phyloP scores from a whole-genome alignment of 2,888 invertebrate genomes.

The Diplazon laetatorius region DNA sequence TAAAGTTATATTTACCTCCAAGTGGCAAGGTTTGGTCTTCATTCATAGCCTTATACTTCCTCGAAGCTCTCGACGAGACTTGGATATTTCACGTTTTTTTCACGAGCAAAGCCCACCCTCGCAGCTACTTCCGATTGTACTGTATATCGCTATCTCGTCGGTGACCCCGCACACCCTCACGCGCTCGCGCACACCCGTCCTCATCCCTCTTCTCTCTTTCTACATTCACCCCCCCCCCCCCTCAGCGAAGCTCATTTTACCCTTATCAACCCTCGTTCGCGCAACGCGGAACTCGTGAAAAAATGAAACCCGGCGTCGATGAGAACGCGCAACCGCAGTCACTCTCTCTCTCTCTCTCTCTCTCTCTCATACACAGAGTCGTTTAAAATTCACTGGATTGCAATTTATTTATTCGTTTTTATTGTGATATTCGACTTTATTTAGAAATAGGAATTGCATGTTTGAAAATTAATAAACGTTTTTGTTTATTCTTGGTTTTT shows the following conservation, averaged over 20 bases:
- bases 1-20: constrained; percentile 88
- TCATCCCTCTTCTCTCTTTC: constrained; percentile 5
- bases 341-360: too few relatives aligned
- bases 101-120: constrained; percentile 41
- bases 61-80: constrained; percentile 67
- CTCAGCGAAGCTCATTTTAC: background rate
- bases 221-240: background rate
- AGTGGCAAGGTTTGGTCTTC: constrained; percentile 93
- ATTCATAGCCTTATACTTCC: constrained; percentile 88
- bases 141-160: constrained; percentile 34
- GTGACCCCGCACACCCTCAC: constrained; percentile 18
- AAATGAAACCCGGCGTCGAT: constrained; percentile 57
- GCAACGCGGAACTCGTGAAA: constrained; percentile 15
- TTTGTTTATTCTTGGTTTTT: constrained; percentile 4
- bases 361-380: too few relatives aligned
- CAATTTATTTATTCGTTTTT: too few relatives aligned
- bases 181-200: constrained; percentile 57
- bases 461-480: constrained; percentile 69
- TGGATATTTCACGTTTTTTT: constrained; percentile 46
- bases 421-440: constrained; percentile 75
- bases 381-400: too few relatives aligned
- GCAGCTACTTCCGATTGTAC: constrained; percentile 14
- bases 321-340: constrained; percentile 67
- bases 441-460: constrained; percentile 72
- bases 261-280: constrained; percentile 17